These are phyloP conservation scores for Ctenicera cuprea DNA, from an alignment of 2,888 invertebrate genomes.

Conservation along the genomic window DNA sequence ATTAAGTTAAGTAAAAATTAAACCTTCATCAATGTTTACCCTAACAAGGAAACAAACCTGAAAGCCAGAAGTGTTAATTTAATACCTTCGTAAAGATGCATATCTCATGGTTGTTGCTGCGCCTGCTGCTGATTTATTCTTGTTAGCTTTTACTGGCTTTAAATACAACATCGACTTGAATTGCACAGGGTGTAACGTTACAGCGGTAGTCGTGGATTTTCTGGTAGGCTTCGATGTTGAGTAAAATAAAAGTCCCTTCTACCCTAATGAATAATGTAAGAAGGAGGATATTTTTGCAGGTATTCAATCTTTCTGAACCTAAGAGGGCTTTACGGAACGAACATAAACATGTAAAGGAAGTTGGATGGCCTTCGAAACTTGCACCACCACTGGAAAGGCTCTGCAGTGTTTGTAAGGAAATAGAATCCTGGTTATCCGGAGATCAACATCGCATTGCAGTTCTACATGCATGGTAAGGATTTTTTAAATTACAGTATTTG, in stretches of 20 bases:
- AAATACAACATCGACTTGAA: slow-evolving; percentile 10
- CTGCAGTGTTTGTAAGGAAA: slow-evolving; percentile 94
- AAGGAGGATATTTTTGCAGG: slow-evolving; percentile 74
- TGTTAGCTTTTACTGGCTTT: not conserved
- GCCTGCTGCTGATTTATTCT: slow-evolving; percentile 12
- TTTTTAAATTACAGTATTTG: not conserved
- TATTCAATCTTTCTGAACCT: slow-evolving; percentile 89
- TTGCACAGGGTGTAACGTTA: slow-evolving; percentile 16
- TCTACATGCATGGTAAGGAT: slow-evolving; percentile 86
- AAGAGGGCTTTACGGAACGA: slow-evolving; percentile 79
- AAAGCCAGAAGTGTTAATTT: slow-evolving; percentile 34
- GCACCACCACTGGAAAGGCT: slow-evolving; percentile 93
- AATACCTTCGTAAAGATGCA: slow-evolving; percentile 25
- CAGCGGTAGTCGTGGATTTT: slow-evolving; percentile 2
- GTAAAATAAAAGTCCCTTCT: not conserved
- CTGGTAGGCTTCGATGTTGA: not conserved
- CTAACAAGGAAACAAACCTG: slow-evolving; percentile 2
- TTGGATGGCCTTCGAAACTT: slow-evolving; percentile 90
- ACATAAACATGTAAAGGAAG: slow-evolving; percentile 83
- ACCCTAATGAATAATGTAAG: not conserved
- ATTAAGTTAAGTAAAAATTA: not conserved
- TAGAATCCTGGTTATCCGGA: slow-evolving; percentile 92
- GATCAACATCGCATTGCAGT: slow-evolving; percentile 91
- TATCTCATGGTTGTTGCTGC: slow-evolving; percentile 1
- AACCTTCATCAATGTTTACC: not conserved